Evolutionary conservation across 2,888 invertebrate genomes (phyloP), one percentile per base, ranked within the genome.

Genomic region (Pollenia angustigena): DNA sequence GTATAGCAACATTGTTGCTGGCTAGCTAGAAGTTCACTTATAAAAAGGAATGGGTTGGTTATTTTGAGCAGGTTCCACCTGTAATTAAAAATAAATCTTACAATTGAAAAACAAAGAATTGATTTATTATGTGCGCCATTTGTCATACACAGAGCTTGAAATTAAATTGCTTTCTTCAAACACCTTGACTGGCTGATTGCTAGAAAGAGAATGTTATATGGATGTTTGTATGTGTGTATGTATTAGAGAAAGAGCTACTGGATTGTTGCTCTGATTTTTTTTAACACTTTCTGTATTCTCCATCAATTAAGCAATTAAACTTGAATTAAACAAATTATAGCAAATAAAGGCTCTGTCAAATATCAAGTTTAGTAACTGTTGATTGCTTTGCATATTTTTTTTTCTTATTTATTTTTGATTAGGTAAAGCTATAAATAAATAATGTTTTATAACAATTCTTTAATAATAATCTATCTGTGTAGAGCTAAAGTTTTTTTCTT

Each of bases 1-100:
- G 76, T 76, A 76, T 71, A 18, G 40, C 56, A 71, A 78, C 83
- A 83, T 42, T 71, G 83, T 78, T 56, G 76, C 56, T 32, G 7
- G 2, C 7, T n/a, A 62, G 6, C 0, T 62, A 8, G n/a, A 4
- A 23, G 23, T 23, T 23, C 23, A 23, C 23, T 23, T 23, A 2
- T 23, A 23, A 0, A 18, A 16, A 50, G 16, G 18, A 75, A 48
- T 60, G 14, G 10, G 12, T 9, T 62, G 8, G 2, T 1, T 66
- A 14, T 1, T 4, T 12, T 56, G 16, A 32, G 16, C 7, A 56
- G 42, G 64, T 72, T 78, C 78, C 58, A 60, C 72, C 83, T 84
- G 58, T 66, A 84, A 84, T 84, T 84, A 84, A 84, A 84, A 79
- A 79, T 79, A 78, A 72, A 84, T 84, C 72, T 84, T 72, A 12